phyloP scores from a whole-genome alignment of 2,113 vertebrate species.

The Tursiops truncatus region DNA sequence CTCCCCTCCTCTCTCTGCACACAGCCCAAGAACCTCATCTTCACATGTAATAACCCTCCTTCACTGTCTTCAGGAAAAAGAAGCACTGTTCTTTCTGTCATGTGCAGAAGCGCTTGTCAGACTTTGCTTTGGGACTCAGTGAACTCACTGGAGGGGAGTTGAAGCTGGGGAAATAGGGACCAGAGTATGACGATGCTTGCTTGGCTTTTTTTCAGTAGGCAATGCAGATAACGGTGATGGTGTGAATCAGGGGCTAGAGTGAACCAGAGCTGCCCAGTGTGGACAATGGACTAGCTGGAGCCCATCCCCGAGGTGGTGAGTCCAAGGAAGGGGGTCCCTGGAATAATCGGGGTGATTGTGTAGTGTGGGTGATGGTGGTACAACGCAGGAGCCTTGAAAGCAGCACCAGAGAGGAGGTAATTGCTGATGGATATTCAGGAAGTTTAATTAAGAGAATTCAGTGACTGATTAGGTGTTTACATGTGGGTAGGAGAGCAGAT shows the following conservation, averaged over 20 bases:
- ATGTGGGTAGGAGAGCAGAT: not conserved
- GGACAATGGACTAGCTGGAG: not conserved
- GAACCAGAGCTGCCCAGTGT: not conserved
- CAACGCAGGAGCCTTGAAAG: not conserved
- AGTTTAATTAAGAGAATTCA: not conserved
- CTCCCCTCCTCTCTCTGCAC: not conserved
- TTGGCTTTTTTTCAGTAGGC: not conserved
- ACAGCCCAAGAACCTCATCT: not conserved
- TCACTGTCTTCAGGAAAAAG: not conserved
- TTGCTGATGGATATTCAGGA: not conserved
- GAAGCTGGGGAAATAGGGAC: not conserved
- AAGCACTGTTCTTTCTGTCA: not conserved
- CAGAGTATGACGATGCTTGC: not conserved
- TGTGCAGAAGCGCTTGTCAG: not conserved
- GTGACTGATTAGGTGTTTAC: not conserved
- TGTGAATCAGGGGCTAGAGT: not conserved
- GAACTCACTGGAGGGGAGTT: not conserved
- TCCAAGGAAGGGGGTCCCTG: no score
- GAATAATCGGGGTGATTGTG: not conserved
- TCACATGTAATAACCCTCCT: not conserved
- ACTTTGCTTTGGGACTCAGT: not conserved
- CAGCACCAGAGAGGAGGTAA: not conserved
- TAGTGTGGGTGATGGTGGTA: not conserved
- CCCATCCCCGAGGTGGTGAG: not conserved
- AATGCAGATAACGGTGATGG: accelerated